A percentile compares a stretch with the other conserved stretches of the same genome.
phyloP scores from a whole-genome alignment of 2,113 vertebrate genomes.

The Theristicus caerulescens region DNA sequence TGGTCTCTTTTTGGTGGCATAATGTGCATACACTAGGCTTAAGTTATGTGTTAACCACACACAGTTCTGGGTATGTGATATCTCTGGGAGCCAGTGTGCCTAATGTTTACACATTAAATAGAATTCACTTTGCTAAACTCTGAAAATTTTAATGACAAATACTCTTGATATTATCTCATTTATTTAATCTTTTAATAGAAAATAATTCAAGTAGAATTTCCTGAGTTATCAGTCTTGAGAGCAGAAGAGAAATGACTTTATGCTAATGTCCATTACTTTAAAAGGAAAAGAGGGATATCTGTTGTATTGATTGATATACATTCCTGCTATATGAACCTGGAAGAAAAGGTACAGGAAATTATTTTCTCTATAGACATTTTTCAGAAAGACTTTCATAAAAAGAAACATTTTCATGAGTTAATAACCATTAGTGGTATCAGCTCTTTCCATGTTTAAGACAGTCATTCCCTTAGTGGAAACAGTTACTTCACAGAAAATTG shows the following conservation, averaged over 20 bases:
- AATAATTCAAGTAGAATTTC: not conserved
- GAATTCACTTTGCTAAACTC: not conserved
- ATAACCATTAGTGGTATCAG: not conserved
- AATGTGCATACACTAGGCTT: not conserved
- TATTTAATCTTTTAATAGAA: not conserved
- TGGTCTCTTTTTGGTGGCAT: not conserved
- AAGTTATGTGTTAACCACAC: not conserved
- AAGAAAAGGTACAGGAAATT: not conserved
- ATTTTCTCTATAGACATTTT: not conserved
- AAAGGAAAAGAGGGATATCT: not conserved
- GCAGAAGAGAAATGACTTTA: not conserved
- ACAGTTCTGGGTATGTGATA: rapidly evolving
- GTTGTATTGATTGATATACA: not conserved
- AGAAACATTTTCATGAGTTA: not conserved
- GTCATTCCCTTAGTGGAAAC: not conserved
- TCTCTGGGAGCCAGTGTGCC: not conserved
- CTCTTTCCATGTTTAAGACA: not conserved
- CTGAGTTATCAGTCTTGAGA: not conserved
- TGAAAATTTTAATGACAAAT: not conserved
- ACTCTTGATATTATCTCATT: not conserved
- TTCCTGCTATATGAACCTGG: not conserved
- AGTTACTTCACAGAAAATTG: not conserved
- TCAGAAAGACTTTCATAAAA: not conserved
- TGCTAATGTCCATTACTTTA: not conserved
- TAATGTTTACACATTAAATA: not conserved